Evolutionary conservation across 2,113 vertebrate species (phyloP), one percentile per base, ranked within the genome.

Genomic region (Megalops atlanticus): DNA sequence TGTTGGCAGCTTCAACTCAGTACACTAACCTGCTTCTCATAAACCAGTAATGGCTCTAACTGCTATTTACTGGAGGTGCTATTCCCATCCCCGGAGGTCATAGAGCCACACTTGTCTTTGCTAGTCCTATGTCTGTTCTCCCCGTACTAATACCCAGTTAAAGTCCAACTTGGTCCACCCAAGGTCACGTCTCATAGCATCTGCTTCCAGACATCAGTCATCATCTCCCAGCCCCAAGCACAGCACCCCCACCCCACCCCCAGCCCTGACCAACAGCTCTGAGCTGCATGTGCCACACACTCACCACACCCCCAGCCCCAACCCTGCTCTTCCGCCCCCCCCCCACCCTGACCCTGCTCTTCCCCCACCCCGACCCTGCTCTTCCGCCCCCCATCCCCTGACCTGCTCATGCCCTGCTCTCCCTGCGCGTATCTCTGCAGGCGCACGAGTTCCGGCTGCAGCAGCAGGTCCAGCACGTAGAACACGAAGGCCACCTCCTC

Each of bases 361-460:
- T n/a, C 11, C 27, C 27, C 4, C 4, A 58, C n/a, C n/a, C n/a
- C n/a, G n/a, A n/a, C n/a, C 24, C 18, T 12, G 18, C 72, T 10
- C 3, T 10, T 14, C 45, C 45, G 47, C 2, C 45, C 16, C 45
- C 70, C n/a, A 54, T 27, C 27, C 38, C 71, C 5, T 77, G 84
- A 97, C 97, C 97, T 96, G 92, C 93, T 96, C 95, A 99, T 96
- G 85, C 98, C 96, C 54, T 96, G 92, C 47, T 96, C 91, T 83
- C 97, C 97, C 86, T 89, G 87, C 49, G 95, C 93, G 86, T 96
- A 96, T 69, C 78, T 93, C 88, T 96, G 94, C 76, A 99, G 93
- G 74, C 92, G 96, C 84, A 89, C 83, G 21, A 99, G 96, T 86
- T 99, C 97, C 31, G 98, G 97, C 83, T 96, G 97, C 72, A 99